A percentile compares a stretch with the other conserved stretches of the same genome.
Conservation (phyloP, 2,797 vertebrate genomes). For the Paramormyrops hopkinsi region DNA sequence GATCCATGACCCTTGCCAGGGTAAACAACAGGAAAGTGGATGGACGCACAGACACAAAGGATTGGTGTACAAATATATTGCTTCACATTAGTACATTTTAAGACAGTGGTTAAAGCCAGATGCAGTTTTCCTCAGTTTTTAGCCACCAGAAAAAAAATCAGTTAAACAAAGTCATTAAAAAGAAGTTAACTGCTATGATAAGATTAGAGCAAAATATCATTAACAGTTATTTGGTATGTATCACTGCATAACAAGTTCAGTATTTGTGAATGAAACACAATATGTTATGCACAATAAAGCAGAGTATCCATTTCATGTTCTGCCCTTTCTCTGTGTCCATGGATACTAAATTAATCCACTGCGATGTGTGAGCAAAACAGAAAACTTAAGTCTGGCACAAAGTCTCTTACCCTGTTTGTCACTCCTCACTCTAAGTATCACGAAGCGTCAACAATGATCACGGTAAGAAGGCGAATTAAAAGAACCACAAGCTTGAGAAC, state of each 20-base stretch:
- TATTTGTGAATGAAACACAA: background rate
- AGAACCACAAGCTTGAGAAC: background rate
- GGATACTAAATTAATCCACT: background rate
- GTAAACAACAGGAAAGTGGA: background rate
- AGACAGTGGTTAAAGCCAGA: background rate
- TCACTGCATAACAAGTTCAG: background rate
- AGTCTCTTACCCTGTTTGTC: background rate
- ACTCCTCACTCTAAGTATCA: background rate
- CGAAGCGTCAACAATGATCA: background rate
- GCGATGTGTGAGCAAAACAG: background rate
- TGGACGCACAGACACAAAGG: background rate
- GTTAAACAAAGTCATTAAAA: background rate
- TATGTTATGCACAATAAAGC: background rate
- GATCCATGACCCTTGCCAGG: background rate
- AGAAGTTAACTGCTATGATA: background rate
- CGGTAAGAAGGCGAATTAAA: background rate
- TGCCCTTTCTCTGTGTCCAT: background rate
- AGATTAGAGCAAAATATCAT: background rate
- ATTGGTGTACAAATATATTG: slow-evolving; percentile 8
- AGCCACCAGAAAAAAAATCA: background rate
- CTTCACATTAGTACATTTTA: slow-evolving; percentile 4
- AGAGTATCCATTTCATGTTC: background rate
- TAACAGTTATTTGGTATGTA: slow-evolving; percentile 3
- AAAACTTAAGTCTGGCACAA: background rate
- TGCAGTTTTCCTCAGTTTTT: background rate